Percentiles rank a stretch among this genome's conserved stretches.
These are phyloP conservation scores for Crypturellus undulatus DNA, from an alignment of 2,113 vertebrate genomes.

Conservation along the genomic window DNA sequence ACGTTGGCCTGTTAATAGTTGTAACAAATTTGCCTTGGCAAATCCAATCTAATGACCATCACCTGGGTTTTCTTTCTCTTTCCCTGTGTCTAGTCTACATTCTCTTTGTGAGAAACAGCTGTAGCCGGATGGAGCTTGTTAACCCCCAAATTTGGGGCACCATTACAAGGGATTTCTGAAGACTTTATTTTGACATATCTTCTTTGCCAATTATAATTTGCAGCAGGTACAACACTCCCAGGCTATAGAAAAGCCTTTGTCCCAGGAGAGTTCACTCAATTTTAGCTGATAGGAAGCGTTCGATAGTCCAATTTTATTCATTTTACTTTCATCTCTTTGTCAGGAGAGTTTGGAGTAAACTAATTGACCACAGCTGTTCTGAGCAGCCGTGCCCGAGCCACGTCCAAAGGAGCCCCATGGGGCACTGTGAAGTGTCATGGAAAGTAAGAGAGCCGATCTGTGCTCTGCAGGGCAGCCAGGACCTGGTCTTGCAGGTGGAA, in stretches of 20 bases:
- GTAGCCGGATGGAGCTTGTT: background rate
- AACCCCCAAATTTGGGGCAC: background rate
- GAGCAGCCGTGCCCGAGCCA: background rate
- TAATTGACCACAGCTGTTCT: background rate
- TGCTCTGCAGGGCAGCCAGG: background rate
- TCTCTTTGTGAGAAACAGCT: background rate
- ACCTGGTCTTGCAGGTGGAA: background rate
- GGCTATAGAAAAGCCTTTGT: background rate
- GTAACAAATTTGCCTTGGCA: background rate
- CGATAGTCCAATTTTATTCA: background rate
- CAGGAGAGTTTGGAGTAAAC: background rate
- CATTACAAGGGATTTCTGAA: background rate
- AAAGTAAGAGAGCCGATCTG: background rate
- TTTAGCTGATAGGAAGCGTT: background rate
- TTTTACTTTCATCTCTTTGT: background rate
- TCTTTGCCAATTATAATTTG: background rate
- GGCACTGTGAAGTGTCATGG: background rate
- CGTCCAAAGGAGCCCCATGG: background rate
- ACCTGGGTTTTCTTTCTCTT: background rate
- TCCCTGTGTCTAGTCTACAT: accelerated
- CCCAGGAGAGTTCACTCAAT: background rate
- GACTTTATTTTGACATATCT: background rate
- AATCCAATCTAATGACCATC: background rate
- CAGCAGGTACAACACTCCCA: background rate
- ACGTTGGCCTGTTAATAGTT: background rate